A percentile compares a stretch with the other conserved stretches of the same genome.
phyloP scores from a whole-genome alignment of 2,797 vertebrate species.

The Mus minutoides region DNA sequence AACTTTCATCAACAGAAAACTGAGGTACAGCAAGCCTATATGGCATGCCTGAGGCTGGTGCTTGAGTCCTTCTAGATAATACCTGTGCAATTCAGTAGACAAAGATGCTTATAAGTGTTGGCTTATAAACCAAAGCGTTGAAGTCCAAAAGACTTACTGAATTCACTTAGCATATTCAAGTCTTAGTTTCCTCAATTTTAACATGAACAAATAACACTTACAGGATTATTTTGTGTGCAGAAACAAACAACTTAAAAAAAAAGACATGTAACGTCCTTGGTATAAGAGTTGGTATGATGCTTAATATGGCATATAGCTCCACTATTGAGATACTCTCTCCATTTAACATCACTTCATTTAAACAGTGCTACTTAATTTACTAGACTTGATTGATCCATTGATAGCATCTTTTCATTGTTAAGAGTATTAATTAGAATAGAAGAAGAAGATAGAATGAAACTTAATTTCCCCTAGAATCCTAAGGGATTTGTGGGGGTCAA shows the following conservation, averaged over 20 bases:
- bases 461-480: conserved; percentile 78
- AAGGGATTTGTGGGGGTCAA: conserved; percentile 79
- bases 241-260: conserved; percentile 42
- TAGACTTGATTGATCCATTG: conserved; percentile 77
- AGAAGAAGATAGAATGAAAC: conserved; percentile 74
- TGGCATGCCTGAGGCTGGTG: conserved; percentile 5
- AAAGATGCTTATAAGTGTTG: not conserved
- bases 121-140: not conserved
- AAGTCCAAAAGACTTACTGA: conserved; percentile 27
- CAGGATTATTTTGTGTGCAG: not conserved
- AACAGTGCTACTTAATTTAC: conserved; percentile 68
- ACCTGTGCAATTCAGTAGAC: not conserved
- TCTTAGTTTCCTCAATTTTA: conserved; percentile 1
- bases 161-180: not conserved
- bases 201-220: not conserved
- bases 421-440: conserved; percentile 80
- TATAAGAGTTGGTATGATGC: not conserved
- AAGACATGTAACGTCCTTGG: conserved; percentile 19
- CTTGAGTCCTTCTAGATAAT: conserved; percentile 27
- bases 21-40: not conserved
- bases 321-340: conserved; percentile 67
- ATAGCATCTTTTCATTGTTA: conserved; percentile 78
- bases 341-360: conserved; percentile 68
- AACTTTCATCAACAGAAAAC: conserved; percentile 11
- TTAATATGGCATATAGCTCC: not conserved